Conservation (phyloP, 2,113 vertebrate genomes). For the Entosphenus tridentatus region DNA sequence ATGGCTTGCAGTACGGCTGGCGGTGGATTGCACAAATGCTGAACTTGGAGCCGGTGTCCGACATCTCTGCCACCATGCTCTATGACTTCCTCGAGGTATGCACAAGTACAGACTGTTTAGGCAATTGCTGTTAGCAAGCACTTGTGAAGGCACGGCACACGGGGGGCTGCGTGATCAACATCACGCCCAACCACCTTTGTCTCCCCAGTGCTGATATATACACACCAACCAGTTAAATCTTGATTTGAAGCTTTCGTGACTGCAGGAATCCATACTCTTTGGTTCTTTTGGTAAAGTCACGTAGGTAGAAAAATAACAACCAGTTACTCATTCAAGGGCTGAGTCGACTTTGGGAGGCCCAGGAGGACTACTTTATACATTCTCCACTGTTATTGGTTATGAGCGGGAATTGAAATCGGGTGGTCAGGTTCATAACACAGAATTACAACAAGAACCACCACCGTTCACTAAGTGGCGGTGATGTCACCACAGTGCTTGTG, state of each 20-base stretch:
- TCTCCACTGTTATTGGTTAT: too few species aligned
- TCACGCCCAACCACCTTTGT: not conserved
- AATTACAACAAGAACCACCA: too few species aligned
- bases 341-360: too few species aligned
- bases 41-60: slow-evolving; percentile 70
- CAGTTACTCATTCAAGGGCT: too few species aligned
- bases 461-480: too few species aligned
- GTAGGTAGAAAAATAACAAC: too few species aligned
- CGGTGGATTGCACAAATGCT: slow-evolving; percentile 70
- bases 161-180: not conserved
- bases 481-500: too few species aligned
- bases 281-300: not conserved
- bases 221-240: not conserved
- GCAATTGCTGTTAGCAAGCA: not conserved
- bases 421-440: too few species aligned
- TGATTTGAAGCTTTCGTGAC: not conserved
- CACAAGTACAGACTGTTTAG: not conserved
- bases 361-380: too few species aligned
- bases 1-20: slow-evolving; percentile 66
- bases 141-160: not conserved
- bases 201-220: not conserved
- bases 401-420: too few species aligned
- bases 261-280: not conserved
- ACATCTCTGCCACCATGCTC: slow-evolving; percentile 63
- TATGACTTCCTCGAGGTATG: slow-evolving; percentile 70